Evolutionary conservation across 1,140 invertebrate species (phyloP).

Genomic region (Cotesia typhae): DNA sequence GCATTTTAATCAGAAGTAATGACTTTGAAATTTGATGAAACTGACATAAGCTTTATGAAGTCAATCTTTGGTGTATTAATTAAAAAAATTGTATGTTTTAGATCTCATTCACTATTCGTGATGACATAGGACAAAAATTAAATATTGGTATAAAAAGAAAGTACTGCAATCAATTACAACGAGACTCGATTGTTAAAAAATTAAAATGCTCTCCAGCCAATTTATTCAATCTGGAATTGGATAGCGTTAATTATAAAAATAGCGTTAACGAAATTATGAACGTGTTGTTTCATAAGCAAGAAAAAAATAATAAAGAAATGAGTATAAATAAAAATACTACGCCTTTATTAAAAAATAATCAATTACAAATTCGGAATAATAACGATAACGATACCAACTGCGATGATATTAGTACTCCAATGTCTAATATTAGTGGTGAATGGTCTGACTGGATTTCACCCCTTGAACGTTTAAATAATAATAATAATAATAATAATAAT

Average conservation of each 20-base stretch:
- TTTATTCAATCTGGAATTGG: too few relatives aligned
- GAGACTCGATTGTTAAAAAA: neutral
- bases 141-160: conserved; percentile 47
- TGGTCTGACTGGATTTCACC: conserved; percentile 19
- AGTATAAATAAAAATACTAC: too few relatives aligned
- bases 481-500: neutral
- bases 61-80: too few relatives aligned
- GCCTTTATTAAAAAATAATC: neutral
- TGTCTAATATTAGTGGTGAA: conserved; percentile 10
- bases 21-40: too few relatives aligned
- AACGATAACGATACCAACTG: neutral
- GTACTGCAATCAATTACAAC: conserved; percentile 33
- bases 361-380: neutral
- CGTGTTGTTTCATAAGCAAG: too few relatives aligned
- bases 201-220: neutral
- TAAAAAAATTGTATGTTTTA: conserved; percentile 21
- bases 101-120: conserved; percentile 56
- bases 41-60: too few relatives aligned
- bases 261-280: too few relatives aligned
- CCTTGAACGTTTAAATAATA: neutral
- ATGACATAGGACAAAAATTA: conserved; percentile 45
- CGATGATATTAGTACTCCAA: neutral
- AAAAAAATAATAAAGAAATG: too few relatives aligned
- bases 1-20: too few relatives aligned
- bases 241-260: too few relatives aligned